Percentiles rank a stretch among this genome's conserved stretches.
phyloP scores from a whole-genome alignment of 92 coral and sea anemone species.

The Palythoa heliodiscus region DNA sequence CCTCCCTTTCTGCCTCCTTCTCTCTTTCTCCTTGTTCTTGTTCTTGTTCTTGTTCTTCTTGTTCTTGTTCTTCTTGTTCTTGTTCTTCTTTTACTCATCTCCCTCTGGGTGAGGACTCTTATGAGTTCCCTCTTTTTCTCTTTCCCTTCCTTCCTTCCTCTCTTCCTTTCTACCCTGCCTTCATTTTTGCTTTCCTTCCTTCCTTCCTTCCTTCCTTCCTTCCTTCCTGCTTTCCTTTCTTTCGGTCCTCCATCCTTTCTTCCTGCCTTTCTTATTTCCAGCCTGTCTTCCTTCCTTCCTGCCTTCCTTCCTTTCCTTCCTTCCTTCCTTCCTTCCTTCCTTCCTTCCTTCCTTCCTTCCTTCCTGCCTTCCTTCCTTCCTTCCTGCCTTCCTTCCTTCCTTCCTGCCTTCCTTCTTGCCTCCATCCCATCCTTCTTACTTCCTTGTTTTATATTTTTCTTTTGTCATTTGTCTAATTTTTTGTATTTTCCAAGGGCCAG shows the following conservation, averaged over 20 bases:
- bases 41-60: not conserved
- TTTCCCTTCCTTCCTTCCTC: not conserved
- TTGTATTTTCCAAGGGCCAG: slow-evolving; percentile 71
- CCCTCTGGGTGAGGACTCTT: too few species aligned
- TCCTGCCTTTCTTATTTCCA: too few species aligned
- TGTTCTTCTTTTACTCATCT: too few species aligned
- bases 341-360: not conserved
- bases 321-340: not conserved
- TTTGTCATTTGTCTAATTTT: not conserved
- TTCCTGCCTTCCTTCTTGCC: not conserved
- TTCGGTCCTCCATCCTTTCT: not conserved
- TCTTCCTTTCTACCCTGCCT: not conserved
- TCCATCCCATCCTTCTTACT: not conserved
- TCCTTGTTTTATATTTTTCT: not conserved
- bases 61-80: too few species aligned
- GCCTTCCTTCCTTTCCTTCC: not conserved
- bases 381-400: not conserved
- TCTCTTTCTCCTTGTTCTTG: not conserved
- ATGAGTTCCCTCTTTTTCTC: not conserved
- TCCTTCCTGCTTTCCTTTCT: not conserved
- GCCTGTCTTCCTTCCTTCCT: not conserved
- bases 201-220: not conserved
- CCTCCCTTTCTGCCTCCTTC: not conserved
- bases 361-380: not conserved
- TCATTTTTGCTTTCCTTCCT: not conserved